Base-by-base conservation (phyloP, 1,140 invertebrate genomes). In the Trachymyrmex septentrionalis region DNA sequence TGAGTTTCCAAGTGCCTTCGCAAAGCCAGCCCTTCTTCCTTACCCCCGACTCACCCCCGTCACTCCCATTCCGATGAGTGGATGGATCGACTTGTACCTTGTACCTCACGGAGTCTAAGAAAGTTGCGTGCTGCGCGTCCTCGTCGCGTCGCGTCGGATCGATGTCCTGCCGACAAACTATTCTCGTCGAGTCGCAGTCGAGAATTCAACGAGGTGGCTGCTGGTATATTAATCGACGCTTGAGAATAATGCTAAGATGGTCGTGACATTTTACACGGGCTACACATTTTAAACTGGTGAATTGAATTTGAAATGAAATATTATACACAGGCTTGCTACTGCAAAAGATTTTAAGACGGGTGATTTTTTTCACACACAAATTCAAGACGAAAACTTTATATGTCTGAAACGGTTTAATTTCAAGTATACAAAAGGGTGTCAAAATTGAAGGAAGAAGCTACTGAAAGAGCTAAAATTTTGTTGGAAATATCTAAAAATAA, bases 21-120 rank as follows among this genome's bases (percentile, higher is more conserved):
- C 38, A 55, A 73, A 75, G 67, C 19, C 64, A 44, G 19, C 21
- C 63, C 16, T 30, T 24, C 55, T 48, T 10, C 19, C 38, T 16
- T 24, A 10, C 7, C 24, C 34, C 30, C 63, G 30, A 38, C 38
- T 78, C 24, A 27, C 34, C 61, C 61, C 16, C 24, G 27, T 80
- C 61, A 69, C 7, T 6, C 30, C 30, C 34, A 21, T 61, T 71
- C 38, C 80, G 69, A 75, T 61, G 57, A 71, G 50, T 63, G 55
- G 80, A 59, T 73, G 55, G 55, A 84, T 84, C 80, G 80, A 72
- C 67, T 82, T 82, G 80, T 84, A 75, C 55, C 67, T 82, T 82
- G 80, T 84, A 75, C 55, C 69, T 84, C 38, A 14, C 48, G 80
- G 16, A 73, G 55, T 63, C 55, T 75, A 84, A 84, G 80, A 84